Percentiles rank a stretch among this genome's conserved stretches.
Conservation (phyloP, 2,797 vertebrate genomes). For the Notoglanidium macrostoma region DNA sequence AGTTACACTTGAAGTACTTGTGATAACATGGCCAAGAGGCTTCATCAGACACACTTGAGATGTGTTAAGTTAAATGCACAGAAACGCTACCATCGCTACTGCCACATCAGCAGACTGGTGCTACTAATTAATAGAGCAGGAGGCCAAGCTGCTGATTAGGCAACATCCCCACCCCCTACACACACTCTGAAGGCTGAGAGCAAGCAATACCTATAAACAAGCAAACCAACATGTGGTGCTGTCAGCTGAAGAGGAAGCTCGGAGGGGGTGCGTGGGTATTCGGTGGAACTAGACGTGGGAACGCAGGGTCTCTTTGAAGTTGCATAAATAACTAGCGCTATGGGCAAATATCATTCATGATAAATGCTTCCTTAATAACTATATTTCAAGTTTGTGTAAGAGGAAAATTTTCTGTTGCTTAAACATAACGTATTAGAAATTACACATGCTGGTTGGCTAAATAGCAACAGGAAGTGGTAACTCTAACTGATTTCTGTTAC, state of each 20-base stretch:
- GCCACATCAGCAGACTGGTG: slow-evolving; percentile 37
- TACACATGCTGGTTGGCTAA: not conserved
- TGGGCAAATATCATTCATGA: not conserved
- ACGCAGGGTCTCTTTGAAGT: not conserved
- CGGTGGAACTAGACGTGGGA: not conserved
- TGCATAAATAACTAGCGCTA: not conserved
- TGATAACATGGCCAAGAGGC: not conserved
- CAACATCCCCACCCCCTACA: slow-evolving; percentile 6
- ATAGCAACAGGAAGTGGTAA: slow-evolving; percentile 6
- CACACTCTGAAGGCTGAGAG: not conserved
- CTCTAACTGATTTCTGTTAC: not conserved
- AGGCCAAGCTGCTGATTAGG: slow-evolving; percentile 45
- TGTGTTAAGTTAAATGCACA: not conserved
- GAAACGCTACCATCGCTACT: slow-evolving; percentile 14
- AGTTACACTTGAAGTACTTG: not conserved
- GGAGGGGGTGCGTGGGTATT: slow-evolving; percentile 10
- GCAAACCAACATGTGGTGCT: slow-evolving; percentile 17
- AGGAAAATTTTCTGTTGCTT: not conserved
- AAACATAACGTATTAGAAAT: not conserved
- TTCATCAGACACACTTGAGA: not conserved
- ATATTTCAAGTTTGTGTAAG: not conserved
- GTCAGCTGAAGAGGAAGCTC: slow-evolving; percentile 30
- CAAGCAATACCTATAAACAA: slow-evolving; percentile 38
- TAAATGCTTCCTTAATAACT: not conserved
- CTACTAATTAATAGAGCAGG: slow-evolving; percentile 38